phyloP scores from a whole-genome alignment of 2,113 vertebrate genomes.

The Columba janthina region DNA sequence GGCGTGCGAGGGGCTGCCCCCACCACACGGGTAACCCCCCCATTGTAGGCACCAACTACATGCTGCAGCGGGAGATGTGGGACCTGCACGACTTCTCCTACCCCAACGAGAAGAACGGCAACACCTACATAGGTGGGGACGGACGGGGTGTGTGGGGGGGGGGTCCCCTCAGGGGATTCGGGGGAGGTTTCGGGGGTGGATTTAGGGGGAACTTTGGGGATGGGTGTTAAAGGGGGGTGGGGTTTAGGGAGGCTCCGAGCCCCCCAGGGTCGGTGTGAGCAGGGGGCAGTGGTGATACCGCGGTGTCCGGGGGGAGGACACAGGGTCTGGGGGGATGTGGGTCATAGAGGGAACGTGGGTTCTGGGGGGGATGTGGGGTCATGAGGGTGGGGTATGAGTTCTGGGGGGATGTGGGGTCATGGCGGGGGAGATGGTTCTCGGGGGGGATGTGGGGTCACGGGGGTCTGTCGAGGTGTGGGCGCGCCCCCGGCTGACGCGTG shows the following conservation, averaged over 20 bases:
- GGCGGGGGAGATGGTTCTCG: not conserved
- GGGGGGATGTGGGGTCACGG: not conserved
- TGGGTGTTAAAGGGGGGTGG: not conserved
- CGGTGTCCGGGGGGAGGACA: no score
- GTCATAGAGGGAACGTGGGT: not conserved
- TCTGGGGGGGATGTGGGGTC: not conserved
- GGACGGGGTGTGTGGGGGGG: no score
- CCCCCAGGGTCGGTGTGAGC: not conserved
- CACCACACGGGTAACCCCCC: fast-evolving
- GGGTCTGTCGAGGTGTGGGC: no score
- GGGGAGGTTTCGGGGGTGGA: no score
- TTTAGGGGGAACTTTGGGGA: not conserved
- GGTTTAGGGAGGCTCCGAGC: not conserved
- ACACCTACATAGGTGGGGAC: conserved; percentile 74
- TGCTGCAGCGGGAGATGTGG: conserved; percentile 75
- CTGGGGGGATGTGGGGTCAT: no score
- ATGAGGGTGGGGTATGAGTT: no score
- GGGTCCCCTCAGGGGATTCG: no score
- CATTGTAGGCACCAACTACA: conserved; percentile 68
- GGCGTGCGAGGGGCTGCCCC: not conserved
- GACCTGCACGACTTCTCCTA: conserved; percentile 74
- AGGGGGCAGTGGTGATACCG: not conserved
- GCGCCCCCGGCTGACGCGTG: no score
- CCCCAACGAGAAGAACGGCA: conserved; percentile 47
- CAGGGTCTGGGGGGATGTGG: no score